Percentiles rank a stretch among this genome's conserved stretches.
phyloP scores from a whole-genome alignment of 2,113 vertebrate genomes.

The Cephalophus harveyi region DNA sequence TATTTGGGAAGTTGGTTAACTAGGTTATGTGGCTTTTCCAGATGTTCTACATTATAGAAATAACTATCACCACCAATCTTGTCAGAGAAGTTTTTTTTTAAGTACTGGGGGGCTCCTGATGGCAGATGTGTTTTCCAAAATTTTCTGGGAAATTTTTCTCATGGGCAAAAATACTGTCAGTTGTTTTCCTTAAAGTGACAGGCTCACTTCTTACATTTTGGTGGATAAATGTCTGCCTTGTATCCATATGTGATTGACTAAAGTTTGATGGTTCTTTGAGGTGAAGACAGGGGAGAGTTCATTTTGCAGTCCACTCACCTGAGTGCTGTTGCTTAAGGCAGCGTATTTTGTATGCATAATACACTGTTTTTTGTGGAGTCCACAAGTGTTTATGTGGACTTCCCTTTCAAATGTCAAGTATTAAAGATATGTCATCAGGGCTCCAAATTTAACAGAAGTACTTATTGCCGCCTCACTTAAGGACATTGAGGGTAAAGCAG shows the following conservation, averaged over 20 bases:
- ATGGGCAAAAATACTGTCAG: neutral
- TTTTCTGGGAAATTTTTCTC: neutral
- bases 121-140: neutral
- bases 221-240: neutral
- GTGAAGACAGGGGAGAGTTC: neutral
- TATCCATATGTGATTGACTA: neutral
- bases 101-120: neutral
- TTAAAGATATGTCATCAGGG: neutral
- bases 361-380: no score
- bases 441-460: neutral
- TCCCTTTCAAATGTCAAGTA: neutral
- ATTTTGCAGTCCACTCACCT: neutral
- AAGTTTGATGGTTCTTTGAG: neutral
- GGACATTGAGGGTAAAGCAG: neutral
- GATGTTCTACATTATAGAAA: neutral
- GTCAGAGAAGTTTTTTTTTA: neutral
- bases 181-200: neutral
- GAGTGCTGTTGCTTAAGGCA: neutral
- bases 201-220: neutral
- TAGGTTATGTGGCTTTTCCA: neutral
- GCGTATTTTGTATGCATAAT: neutral
- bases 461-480: neutral
- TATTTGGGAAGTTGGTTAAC: neutral
- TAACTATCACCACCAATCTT: neutral
- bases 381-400: neutral